Evolutionary conservation across 2,888 invertebrate genomes (phyloP), one percentile per base, ranked within the genome.

Genomic region (Galeopsomyia nigrocyanea): DNA sequence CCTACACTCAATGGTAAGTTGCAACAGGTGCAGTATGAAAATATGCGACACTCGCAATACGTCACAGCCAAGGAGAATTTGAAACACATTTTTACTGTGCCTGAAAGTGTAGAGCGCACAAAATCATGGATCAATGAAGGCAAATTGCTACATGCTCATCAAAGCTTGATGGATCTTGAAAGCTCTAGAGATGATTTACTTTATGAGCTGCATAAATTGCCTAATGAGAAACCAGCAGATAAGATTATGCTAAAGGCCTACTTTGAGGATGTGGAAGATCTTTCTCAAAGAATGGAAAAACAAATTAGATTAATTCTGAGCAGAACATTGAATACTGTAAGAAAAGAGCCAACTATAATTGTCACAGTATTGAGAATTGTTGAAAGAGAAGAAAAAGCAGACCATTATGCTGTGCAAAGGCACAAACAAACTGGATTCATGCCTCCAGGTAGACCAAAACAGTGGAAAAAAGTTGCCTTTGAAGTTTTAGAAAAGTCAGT

Each of bases 11-110:
- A 93, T 73, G 91, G 92, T 47, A 93, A 94, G 53, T 88, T 99
- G 46, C 93, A 94, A 83, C 92, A 93, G 57, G 94, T 99, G 0
- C 90, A 96, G 31, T 95, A 96, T 77, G 98, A 99, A 86, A 98
- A 98, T 84, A 94, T 95, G 78, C 91, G 94, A 21, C 97, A 99
- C 87, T 98, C 98, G 0, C 99, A 98, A 84, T 97, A 98, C 87
- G 97, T 97, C 1, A 98, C 98, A 0, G 99, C 99, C 0, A 97
- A 96, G 90, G 98, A 99, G 83, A 99, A 99, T 84, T 88, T 99
- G 39, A 98, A 98, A 85, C 98, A 99, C 83, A 98, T 99, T 76
- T 98, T 99, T 82, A 98, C 97, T 57, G 97, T 99, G 0, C 98
- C 97, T 13, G 97, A 97, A 81, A 97, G 96, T 87, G 96, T 99